Evolutionary conservation across 2,797 vertebrate species (phyloP).

Genomic region (Phrynocephalus guinanensis): DNA sequence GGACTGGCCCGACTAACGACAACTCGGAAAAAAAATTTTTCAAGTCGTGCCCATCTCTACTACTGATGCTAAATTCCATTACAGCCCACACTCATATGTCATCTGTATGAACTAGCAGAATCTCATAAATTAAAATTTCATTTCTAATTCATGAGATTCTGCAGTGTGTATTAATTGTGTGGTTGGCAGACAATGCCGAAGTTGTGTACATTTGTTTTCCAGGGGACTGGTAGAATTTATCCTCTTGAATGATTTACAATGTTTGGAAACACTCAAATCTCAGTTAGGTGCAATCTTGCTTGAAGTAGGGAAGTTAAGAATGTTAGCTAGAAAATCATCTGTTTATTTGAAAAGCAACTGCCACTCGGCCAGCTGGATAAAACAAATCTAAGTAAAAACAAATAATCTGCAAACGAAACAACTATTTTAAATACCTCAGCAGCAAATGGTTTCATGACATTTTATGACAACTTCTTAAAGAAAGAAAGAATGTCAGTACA

Average conservation of each 20-base stretch:
- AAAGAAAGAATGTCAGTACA: too few species aligned
- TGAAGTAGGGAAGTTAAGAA: slow-evolving; percentile 36
- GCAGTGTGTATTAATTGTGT: slow-evolving; percentile 23
- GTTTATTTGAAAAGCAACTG: slow-evolving; percentile 30
- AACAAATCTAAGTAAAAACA: neutral
- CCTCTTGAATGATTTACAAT: slow-evolving; percentile 29
- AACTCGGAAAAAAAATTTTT: too few species aligned
- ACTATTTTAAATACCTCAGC: too few species aligned
- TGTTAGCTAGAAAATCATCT: neutral
- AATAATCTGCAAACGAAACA: too few species aligned
- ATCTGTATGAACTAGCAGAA: slow-evolving; percentile 31
- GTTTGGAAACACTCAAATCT: neutral
- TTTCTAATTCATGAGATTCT: slow-evolving; percentile 51
- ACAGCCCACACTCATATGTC: slow-evolving; percentile 23
- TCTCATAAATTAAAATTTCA: neutral
- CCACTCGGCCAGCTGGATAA: neutral
- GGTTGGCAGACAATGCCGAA: slow-evolving; percentile 48
- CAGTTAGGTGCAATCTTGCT: slow-evolving; percentile 13
- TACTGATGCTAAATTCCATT: neutral
- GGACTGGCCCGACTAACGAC: too few species aligned
- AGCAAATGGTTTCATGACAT: too few species aligned
- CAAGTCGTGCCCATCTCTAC: too few species aligned
- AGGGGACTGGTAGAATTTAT: slow-evolving; percentile 33
- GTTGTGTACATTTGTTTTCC: slow-evolving; percentile 44
- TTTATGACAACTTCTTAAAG: too few species aligned